Evolutionary conservation across 2,113 vertebrate genomes (phyloP).

Genomic region (Cynoglossus semilaevis): DNA sequence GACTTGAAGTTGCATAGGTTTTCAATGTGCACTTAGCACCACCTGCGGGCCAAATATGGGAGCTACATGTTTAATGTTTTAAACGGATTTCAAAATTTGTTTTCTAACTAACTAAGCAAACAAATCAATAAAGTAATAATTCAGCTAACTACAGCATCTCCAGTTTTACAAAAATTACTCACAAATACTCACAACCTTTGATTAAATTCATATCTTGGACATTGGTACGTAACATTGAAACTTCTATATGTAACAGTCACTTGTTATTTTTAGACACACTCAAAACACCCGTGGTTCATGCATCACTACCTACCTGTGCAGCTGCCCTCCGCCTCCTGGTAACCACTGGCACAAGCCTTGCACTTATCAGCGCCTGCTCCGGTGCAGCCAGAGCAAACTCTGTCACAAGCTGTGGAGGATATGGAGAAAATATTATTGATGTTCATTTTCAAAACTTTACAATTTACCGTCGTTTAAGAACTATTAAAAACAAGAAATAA

Average conservation of each 20-base stretch:
- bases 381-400: conserved; percentile 82
- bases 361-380: conserved; percentile 82
- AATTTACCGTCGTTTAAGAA: not conserved
- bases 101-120: too few species aligned
- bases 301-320: conserved; percentile 80
- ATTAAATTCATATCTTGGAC: too few species aligned
- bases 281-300: not conserved
- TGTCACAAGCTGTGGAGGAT: conserved; percentile 80
- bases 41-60: too few species aligned
- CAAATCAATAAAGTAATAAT: not conserved
- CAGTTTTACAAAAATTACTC: too few species aligned
- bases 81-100: too few species aligned
- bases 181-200: too few species aligned
- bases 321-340: conserved; percentile 72
- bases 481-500: not conserved
- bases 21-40: too few species aligned
- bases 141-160: too few species aligned
- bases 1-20: too few species aligned
- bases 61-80: too few species aligned
- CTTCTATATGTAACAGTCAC: too few species aligned
- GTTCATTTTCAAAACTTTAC: not conserved
- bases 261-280: not conserved
- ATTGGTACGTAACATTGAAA: too few species aligned
- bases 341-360: conserved; percentile 79
- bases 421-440: not conserved